Conservation (phyloP, 2,888 invertebrate species). For the Blastobasis adustella region DNA sequence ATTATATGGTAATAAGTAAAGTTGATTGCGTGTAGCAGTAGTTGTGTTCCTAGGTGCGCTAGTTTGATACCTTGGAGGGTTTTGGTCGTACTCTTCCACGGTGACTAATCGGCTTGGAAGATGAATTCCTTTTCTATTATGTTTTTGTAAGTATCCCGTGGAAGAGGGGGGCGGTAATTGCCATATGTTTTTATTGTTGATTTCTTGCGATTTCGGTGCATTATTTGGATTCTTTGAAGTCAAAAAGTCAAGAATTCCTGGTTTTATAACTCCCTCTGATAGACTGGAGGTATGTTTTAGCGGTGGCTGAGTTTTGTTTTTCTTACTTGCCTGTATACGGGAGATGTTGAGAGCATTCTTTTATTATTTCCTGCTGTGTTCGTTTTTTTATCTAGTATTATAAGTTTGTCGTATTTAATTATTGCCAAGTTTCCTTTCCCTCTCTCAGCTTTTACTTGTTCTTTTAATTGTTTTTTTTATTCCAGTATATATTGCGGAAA, state of each 20-base stretch:
- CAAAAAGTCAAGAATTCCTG: conserved; percentile 1
- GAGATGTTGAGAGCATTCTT: conserved; percentile 12
- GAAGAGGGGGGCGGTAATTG: conserved; percentile 5
- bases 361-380: conserved; percentile 7
- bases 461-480: conserved; percentile 15
- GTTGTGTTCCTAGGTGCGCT: neutral
- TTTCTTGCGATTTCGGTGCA: neutral
- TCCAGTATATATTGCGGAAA: conserved; percentile 16
- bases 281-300: conserved; percentile 7
- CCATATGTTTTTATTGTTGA: conserved; percentile 2
- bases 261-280: conserved; percentile 1
- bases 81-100: conserved; percentile 12
- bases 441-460: conserved; percentile 13
- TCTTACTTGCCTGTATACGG: conserved; percentile 10
- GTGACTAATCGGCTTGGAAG: conserved; percentile 16
- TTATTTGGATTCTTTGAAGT: neutral
- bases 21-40: neutral
- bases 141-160: neutral
- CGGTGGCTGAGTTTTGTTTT: conserved; percentile 5
- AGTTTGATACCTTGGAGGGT: conserved; percentile 10
- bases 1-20: neutral
- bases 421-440: conserved; percentile 14
- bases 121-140: neutral
- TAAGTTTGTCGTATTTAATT: conserved; percentile 17
- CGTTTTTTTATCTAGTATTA: conserved; percentile 10